Percentiles rank a stretch among this genome's conserved stretches.
phyloP scores from a whole-genome alignment of 2,113 vertebrate genomes.

The Serilophus lunatus region DNA sequence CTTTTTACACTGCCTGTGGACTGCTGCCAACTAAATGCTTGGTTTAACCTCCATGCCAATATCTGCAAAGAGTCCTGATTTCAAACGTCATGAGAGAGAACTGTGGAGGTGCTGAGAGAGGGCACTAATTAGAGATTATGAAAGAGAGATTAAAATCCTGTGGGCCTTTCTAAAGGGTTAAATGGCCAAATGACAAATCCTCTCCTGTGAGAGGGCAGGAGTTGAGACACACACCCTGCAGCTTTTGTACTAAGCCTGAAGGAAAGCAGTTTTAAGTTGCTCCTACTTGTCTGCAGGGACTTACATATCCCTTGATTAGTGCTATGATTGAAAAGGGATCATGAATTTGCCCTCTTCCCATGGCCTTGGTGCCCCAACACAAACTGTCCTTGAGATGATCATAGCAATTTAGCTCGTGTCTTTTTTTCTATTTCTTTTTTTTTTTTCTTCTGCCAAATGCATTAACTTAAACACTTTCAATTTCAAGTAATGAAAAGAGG shows the following conservation, averaged over 20 bases:
- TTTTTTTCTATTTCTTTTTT: background rate
- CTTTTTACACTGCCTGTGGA: background rate
- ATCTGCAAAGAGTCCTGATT: background rate
- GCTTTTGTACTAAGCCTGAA: background rate
- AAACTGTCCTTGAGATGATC: background rate
- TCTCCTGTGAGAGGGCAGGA: background rate
- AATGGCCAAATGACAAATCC: background rate
- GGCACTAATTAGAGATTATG: slow-evolving; percentile 47
- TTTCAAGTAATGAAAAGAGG: background rate
- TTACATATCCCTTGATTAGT: background rate
- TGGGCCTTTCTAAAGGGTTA: background rate
- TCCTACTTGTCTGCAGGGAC: background rate
- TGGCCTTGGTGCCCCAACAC: background rate
- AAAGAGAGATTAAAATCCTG: slow-evolving; percentile 40
- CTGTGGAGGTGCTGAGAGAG: background rate
- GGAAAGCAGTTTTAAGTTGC: background rate
- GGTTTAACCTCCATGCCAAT: background rate
- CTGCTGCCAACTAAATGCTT: background rate
- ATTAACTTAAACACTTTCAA: background rate
- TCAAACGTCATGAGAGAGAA: slow-evolving; percentile 12
- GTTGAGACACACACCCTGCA: background rate
- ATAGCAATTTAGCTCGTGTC: background rate
- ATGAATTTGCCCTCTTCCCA: background rate
- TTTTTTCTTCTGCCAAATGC: background rate
- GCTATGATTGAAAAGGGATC: background rate